Evolutionary conservation across 2,888 invertebrate genomes (phyloP).

Genomic region (Sinelater perroti): DNA sequence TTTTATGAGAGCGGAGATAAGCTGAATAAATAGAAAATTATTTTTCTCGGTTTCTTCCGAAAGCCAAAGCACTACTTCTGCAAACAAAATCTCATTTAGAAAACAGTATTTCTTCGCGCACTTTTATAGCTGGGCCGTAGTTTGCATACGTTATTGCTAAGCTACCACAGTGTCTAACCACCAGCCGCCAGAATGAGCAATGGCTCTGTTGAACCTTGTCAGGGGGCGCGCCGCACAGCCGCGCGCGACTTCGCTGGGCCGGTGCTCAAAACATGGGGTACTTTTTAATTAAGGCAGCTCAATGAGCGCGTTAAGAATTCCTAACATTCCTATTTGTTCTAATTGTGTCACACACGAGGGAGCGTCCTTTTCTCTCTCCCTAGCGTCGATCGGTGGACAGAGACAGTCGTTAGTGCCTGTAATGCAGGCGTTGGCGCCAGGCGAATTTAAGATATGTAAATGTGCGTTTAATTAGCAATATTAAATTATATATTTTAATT

Average conservation of each 20-base stretch:
- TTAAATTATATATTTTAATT: slow-evolving; percentile 59
- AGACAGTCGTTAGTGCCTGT: slow-evolving; percentile 1
- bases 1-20: no score
- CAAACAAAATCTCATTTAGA: slow-evolving; percentile 42
- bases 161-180: slow-evolving; percentile 60
- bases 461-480: slow-evolving; percentile 59
- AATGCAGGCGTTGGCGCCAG: slow-evolving; percentile 8
- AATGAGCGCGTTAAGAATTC: slow-evolving; percentile 61
- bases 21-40: no score
- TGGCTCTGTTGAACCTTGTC: slow-evolving; percentile 44
- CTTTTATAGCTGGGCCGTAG: slow-evolving; percentile 45
- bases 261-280: slow-evolving; percentile 48
- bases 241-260: slow-evolving; percentile 40
- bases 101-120: slow-evolving; percentile 42
- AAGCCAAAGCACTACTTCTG: slow-evolving; percentile 23
- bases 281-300: slow-evolving; percentile 62
- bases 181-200: slow-evolving; percentile 54
- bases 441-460: slow-evolving; percentile 50
- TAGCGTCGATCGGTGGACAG: slow-evolving; percentile 3
- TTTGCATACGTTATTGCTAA: slow-evolving; percentile 58
- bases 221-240: slow-evolving; percentile 16
- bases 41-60: no score
- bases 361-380: slow-evolving; percentile 25
- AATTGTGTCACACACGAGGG: slow-evolving; percentile 36
- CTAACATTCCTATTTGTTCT: slow-evolving; percentile 54